Evolutionary conservation across 2,113 vertebrate genomes (phyloP).

Genomic region (Tangachromis dhanisi): DNA sequence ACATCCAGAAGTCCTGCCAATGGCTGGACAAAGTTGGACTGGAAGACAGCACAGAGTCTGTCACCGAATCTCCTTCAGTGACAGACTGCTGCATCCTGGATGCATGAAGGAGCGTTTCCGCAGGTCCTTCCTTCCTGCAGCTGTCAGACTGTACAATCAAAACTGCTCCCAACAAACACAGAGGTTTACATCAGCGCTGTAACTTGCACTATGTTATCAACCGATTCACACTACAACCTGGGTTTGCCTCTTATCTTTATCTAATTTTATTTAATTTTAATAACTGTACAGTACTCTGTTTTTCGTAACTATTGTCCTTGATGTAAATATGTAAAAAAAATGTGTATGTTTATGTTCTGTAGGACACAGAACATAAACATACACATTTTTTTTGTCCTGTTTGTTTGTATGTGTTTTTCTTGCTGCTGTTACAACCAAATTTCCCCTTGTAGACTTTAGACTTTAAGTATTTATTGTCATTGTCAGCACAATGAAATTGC

Average conservation of each 20-base stretch:
- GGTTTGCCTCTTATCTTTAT: not conserved
- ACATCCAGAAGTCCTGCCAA: not conserved
- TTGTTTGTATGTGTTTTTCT: not conserved
- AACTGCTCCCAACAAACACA: not conserved
- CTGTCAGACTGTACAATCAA: not conserved
- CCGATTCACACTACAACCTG: not conserved
- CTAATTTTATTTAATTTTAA: not conserved
- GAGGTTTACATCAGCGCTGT: not conserved
- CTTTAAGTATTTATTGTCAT: too few species aligned
- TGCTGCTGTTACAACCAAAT: too few species aligned
- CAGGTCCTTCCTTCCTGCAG: not conserved
- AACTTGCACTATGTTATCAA: not conserved
- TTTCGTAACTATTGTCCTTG: not conserved
- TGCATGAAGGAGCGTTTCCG: rapidly evolving
- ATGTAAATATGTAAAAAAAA: not conserved
- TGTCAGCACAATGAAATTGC: too few species aligned
- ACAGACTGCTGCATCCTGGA: not conserved
- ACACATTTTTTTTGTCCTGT: too few species aligned
- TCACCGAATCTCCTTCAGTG: not conserved
- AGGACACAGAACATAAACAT: too few species aligned
- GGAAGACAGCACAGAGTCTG: not conserved
- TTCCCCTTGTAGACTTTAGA: not conserved
- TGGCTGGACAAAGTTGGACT: not conserved
- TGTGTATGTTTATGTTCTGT: too few species aligned
- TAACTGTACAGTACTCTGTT: not conserved